A percentile compares a stretch with the other conserved stretches of the same genome.
Evolutionary conservation across 2,888 invertebrate species (phyloP).

Genomic region (Cheilosia vulpina): DNA sequence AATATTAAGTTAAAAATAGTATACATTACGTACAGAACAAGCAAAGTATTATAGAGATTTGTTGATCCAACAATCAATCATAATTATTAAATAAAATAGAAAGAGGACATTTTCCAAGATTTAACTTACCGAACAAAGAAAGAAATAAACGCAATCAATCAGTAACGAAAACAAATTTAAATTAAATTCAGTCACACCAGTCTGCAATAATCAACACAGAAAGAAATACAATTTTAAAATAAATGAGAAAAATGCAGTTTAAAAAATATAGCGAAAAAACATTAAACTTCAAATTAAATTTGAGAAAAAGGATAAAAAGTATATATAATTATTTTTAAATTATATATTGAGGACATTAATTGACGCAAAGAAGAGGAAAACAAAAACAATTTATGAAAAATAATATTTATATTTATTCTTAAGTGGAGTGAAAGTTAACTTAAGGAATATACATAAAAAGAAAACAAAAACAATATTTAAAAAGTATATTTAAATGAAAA

Average conservation of each 20-base stretch:
- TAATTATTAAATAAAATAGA: slow-evolving; percentile 27
- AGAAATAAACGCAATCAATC: slow-evolving; percentile 67
- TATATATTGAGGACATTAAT: slow-evolving; percentile 67
- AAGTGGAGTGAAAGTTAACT: slow-evolving; percentile 67
- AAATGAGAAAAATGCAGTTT: slow-evolving; percentile 11
- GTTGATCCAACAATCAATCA: slow-evolving; percentile 53
- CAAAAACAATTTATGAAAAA: neutral
- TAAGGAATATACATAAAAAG: slow-evolving; percentile 63
- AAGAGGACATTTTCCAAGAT: slow-evolving; percentile 3
- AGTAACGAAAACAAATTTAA: slow-evolving; percentile 64
- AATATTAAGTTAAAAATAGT: slow-evolving; percentile 42
- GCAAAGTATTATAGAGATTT: slow-evolving; percentile 45
- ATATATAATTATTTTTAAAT: slow-evolving; percentile 68
- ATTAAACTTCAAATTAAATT: slow-evolving; percentile 56
- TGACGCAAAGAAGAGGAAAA: slow-evolving; percentile 21
- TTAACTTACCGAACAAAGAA: slow-evolving; percentile 44
- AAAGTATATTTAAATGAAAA: slow-evolving; percentile 68
- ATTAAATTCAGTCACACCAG: slow-evolving; percentile 49
- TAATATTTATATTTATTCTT: slow-evolving; percentile 74
- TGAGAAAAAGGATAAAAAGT: slow-evolving; percentile 37
- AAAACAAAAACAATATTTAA: slow-evolving; percentile 51
- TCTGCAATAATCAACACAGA: slow-evolving; percentile 35
- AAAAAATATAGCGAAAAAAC: slow-evolving; percentile 30
- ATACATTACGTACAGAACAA: slow-evolving; percentile 29
- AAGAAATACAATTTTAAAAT: slow-evolving; percentile 15